Evolutionary conservation across 2,113 vertebrate species (phyloP), one percentile per base, ranked within the genome.

Genomic region (Cynopterus brachyotis): DNA sequence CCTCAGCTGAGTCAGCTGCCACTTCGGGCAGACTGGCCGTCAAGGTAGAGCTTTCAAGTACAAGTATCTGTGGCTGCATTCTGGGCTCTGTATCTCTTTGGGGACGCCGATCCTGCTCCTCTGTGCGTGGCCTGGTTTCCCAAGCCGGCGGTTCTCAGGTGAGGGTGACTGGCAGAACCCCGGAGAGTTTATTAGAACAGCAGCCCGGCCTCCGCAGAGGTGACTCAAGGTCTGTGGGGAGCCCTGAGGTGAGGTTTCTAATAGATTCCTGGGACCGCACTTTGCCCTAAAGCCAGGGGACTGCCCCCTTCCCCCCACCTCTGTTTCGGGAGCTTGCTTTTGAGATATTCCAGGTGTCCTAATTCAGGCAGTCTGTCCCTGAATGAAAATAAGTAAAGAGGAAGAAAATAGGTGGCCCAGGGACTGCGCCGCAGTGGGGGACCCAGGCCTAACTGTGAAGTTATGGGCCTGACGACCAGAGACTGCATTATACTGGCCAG

Each of bases 401-500:
- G 28, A 59, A 20, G 37, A 30, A 47, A 26, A 37, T 20, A 40
- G 15, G n/a, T 4, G 28, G 37, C 50, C 7, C 12, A 0, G 3
- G 28, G 75, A 3, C 35, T 13, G 13, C 1, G 1, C 2, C 8
- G 6, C 11, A 1, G 11, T 28, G 3, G 4, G 6, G 22, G 1
- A 6, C 16, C 66, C 35, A 1, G 37, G 45, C 40, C 59, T 22
- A 0, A 3, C 9, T 10, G 35, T 7, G 10, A 13, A 1, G 4
- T 45, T 22, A 1, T 0, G 28, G 17, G 50, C 3, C 35, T 12
- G 73, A 32, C 67, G 37, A 11, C 17, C 3, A 5, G 28, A 47
- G 37, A 35, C 11, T 8, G 59, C 11, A 0, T 20, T 16, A 6
- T 4, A 3, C 16, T 40, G 37, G 32, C 35, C 13, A 0, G 0